Evolutionary conservation across 2,888 invertebrate genomes (phyloP).

Genomic region (Tenthredo distinguenda): DNA sequence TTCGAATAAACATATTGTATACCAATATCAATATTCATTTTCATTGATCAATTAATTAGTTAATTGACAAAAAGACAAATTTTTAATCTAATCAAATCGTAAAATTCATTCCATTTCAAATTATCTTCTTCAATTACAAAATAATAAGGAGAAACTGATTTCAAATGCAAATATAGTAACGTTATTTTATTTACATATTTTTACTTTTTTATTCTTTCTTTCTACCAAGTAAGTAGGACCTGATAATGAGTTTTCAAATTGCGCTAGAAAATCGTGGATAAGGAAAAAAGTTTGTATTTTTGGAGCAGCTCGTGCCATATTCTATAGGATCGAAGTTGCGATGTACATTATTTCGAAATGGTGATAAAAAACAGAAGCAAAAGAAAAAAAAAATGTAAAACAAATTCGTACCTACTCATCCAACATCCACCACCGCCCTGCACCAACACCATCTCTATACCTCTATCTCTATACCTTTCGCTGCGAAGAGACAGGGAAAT

Average conservation of each 20-base stretch:
- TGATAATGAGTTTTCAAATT: neutral
- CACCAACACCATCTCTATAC: neutral
- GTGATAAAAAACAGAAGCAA: neutral
- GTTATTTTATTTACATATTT: neutral
- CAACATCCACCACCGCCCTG: neutral
- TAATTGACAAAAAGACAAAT: neutral
- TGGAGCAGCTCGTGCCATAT: neutral
- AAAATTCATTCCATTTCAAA: neutral
- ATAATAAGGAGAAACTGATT: neutral
- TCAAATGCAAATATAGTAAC: neutral
- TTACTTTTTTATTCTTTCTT: too few relatives aligned
- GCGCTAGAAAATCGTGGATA: neutral
- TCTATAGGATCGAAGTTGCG: neutral
- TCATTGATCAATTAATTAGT: neutral
- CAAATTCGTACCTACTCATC: neutral
- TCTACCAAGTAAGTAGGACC: too few relatives aligned
- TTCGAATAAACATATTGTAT: neutral
- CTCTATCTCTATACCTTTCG: neutral
- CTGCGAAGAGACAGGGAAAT: neutral
- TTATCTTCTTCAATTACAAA: neutral
- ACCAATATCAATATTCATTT: neutral
- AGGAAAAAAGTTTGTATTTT: neutral
- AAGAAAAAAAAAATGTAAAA: neutral
- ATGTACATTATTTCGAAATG: neutral
- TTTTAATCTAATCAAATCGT: neutral